Base-by-base conservation (phyloP, 2,113 vertebrate species). In the Rattus norvegicus region DNA sequence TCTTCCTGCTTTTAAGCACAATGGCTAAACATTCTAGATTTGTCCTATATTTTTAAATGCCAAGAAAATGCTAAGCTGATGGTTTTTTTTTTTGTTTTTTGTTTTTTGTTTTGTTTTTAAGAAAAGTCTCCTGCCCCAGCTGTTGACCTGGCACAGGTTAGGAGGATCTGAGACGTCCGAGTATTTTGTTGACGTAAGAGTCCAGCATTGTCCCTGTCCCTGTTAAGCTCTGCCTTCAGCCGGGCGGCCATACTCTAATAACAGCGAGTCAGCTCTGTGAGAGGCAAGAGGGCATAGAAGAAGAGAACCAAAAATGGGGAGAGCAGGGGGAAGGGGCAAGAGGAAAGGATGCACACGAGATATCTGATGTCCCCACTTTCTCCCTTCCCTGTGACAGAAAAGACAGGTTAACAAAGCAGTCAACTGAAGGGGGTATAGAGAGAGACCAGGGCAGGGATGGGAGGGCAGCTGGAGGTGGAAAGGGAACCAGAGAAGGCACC, bases 271-370 rank as follows among this genome's bases (percentile, higher is more conserved):
- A 5, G 86, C 84, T 83, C 85, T 88, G 89, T 94, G 91, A 95
- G 94, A 93, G 88, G n/a, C 95, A 95, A 54, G 96, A 93, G 92
- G 91, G 59, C 89, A 47, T 22, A 54, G 79, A 77, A 2, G 14
- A 65, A 87, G 33, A 70, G 13, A 91, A 88, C 19, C 26, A 54
- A 49, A 80, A 24, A 20, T 63, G 90, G 92, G 16, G 2, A 52
- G 2, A 7, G 24, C 43, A 59, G 52, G 3, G 1, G 17, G 83
- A 65, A 89, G 69, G 16, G 20, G 4, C 20, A 85, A 88, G 75
- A 5, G 75, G 20, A 81, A 83, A 89, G 75, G 5, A 77, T 73
- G 75, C 14, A 79, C 47, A 24, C 12, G 1, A 39, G 24, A 61
- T 49, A 22, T 80, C 80, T 61, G 24, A 2, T 83, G 72, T 17